phyloP scores from a whole-genome alignment of 1,140 invertebrate genomes.

The Lepeophtheirus salmonis region DNA sequence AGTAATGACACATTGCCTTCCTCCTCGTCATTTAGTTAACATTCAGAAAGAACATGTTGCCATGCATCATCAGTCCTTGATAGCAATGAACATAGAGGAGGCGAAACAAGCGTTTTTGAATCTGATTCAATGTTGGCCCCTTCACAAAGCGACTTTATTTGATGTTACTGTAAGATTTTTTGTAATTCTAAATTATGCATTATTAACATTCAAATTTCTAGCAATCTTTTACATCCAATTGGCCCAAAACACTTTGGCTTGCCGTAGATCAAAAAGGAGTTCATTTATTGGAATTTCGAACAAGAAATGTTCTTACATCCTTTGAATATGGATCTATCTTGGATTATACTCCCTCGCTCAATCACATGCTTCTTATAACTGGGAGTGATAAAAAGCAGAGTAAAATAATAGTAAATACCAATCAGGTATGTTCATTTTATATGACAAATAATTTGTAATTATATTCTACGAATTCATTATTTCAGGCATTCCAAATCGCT shows the following conservation, averaged over 20 bases:
- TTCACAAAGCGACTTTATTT: conserved; percentile 79
- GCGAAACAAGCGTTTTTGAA: conserved; percentile 84
- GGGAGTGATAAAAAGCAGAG: conserved; percentile 48
- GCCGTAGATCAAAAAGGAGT: conserved; percentile 82
- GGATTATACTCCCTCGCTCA: conserved; percentile 66
- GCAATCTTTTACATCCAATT: conserved; percentile 89
- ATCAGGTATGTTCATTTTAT: conserved; percentile 41
- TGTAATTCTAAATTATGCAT: background rate
- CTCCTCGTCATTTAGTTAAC: conserved; percentile 49
- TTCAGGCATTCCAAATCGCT: conserved; percentile 73
- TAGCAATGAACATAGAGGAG: conserved; percentile 60
- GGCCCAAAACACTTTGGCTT: conserved; percentile 63
- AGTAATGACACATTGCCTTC: conserved; percentile 58
- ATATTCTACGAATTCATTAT: background rate
- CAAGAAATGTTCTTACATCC: conserved; percentile 63
- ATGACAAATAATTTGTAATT: background rate
- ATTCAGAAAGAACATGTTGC: conserved; percentile 55
- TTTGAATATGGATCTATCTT: conserved; percentile 70
- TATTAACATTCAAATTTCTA: conserved; percentile 28
- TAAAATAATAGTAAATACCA: conserved; percentile 69
- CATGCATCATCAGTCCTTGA: conserved; percentile 64
- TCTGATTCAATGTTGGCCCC: conserved; percentile 73
- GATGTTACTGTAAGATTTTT: conserved; percentile 56
- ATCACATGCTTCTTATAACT: conserved; percentile 65
- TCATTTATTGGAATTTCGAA: conserved; percentile 66